phyloP scores from a whole-genome alignment of 2,888 invertebrate genomes.

The Teleogryllus oceanicus region DNA sequence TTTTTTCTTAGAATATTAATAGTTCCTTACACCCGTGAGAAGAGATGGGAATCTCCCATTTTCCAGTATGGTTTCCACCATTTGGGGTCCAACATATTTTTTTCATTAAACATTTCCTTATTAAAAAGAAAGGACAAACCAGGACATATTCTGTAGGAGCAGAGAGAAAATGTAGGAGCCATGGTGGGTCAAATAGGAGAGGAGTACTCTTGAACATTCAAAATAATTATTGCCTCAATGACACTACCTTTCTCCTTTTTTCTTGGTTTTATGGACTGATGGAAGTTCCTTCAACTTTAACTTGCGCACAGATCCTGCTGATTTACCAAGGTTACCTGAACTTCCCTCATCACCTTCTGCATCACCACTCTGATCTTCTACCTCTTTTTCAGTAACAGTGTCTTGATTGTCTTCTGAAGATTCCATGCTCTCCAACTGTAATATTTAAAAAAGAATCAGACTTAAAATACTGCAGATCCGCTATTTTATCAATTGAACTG shows the following conservation, averaged over 20 bases:
- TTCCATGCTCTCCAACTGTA: conserved; percentile 5
- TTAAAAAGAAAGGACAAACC: neutral
- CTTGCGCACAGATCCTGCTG: conserved; percentile 22
- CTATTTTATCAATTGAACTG: too few species aligned
- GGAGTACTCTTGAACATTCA: neutral
- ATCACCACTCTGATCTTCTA: conserved; percentile 22
- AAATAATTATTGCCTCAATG: neutral
- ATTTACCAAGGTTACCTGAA: conserved; percentile 19
- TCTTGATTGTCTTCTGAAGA: neutral
- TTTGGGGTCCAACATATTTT: neutral
- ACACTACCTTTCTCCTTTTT: conserved; percentile 33
- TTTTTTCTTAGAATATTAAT: neutral
- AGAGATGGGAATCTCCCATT: neutral
- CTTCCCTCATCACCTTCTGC: conserved; percentile 23
- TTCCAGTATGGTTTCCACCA: neutral
- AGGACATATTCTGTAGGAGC: too few species aligned
- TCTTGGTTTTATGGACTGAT: conserved; percentile 31
- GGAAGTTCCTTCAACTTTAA: conserved; percentile 33
- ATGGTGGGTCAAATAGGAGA: too few species aligned
- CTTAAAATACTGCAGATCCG: too few species aligned
- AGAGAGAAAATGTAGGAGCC: too few species aligned
- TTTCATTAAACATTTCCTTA: neutral
- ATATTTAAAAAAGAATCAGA: neutral
- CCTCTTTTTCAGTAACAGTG: conserved; percentile 20
- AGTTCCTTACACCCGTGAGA: neutral